These are phyloP conservation scores for Ciona savignyi DNA, from an alignment of 23 tunicate species.

Conservation along the genomic window DNA sequence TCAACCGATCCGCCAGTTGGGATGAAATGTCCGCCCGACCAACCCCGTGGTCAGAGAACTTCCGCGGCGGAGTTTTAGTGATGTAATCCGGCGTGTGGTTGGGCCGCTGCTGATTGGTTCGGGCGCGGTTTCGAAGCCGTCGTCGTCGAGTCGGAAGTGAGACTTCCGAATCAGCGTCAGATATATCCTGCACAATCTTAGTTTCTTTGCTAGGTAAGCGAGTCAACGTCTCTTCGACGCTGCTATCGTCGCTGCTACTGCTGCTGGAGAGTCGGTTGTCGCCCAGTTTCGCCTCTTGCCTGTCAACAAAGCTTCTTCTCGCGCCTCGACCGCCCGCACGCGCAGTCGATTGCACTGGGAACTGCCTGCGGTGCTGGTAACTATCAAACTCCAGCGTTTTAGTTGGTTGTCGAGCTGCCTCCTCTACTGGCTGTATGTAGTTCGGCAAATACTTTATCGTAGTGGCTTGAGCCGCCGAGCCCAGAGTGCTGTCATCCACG, in stretches of 20 bases:
- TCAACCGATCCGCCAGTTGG: neutral
- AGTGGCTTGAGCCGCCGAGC: neutral
- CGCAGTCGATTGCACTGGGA: neutral
- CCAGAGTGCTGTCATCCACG: neutral
- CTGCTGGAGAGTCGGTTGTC: constrained; percentile 26
- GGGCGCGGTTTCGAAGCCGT: neutral
- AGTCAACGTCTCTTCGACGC: constrained; percentile 1
- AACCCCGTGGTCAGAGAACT: neutral
- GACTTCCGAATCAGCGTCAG: constrained; percentile 6
- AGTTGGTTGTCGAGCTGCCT: neutral
- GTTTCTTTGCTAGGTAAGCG: neutral
- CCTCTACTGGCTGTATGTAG: neutral
- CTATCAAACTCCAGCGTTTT: neutral
- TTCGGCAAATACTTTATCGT: neutral
- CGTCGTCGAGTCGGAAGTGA: neutral
- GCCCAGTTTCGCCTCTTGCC: constrained; percentile 4
- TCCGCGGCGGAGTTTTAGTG: neutral
- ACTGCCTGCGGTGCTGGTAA: neutral
- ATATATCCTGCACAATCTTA: neutral
- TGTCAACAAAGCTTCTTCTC: constrained; percentile 10
- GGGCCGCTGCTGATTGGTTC: constrained; percentile 1
- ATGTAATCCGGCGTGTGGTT: constrained; percentile 18
- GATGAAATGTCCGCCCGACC: neutral
- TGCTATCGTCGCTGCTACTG: constrained; percentile 20
- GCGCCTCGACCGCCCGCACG: neutral